A percentile compares a stretch with the other conserved stretches of the same genome.
Evolutionary conservation across 2,797 vertebrate genomes (phyloP).

Genomic region (Kryptopterus vitreolus): DNA sequence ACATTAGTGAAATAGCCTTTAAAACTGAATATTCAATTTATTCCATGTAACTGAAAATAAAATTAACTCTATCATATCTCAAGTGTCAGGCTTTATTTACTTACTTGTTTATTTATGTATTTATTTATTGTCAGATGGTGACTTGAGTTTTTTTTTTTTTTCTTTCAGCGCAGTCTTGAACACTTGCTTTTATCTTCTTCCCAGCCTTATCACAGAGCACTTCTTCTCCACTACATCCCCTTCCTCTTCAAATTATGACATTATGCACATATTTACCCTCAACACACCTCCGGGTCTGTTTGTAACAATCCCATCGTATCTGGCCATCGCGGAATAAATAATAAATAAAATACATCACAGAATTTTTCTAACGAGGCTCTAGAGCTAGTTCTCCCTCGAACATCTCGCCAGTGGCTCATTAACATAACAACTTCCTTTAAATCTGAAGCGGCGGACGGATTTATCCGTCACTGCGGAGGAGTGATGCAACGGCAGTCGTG

Average conservation of each 20-base stretch:
- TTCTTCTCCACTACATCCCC: not conserved
- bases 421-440: constrained; percentile 22
- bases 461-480: constrained; percentile 18
- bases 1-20: constrained; percentile 1
- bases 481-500: constrained; percentile 44
- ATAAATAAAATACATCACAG: constrained; percentile 3
- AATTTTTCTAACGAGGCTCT: constrained; percentile 15
- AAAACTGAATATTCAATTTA: not conserved
- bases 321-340: too few relatives aligned
- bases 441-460: constrained; percentile 28
- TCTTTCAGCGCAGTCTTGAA: not conserved
- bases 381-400: not conserved
- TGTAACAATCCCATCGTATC: not conserved
- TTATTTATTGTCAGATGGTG: not conserved
- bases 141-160: not conserved
- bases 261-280: constrained; percentile 12
- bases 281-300: not conserved
- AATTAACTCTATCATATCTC: not conserved
- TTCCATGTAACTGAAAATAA: constrained; percentile 10
- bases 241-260: not conserved
- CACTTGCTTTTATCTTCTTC: constrained; percentile 9
- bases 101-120: too few relatives aligned
- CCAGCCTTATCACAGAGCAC: not conserved
- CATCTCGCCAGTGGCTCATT: constrained; percentile 15
- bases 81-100: not conserved